phyloP scores from a whole-genome alignment of 1,140 invertebrate genomes.

The Trachymyrmex cornetzi region DNA sequence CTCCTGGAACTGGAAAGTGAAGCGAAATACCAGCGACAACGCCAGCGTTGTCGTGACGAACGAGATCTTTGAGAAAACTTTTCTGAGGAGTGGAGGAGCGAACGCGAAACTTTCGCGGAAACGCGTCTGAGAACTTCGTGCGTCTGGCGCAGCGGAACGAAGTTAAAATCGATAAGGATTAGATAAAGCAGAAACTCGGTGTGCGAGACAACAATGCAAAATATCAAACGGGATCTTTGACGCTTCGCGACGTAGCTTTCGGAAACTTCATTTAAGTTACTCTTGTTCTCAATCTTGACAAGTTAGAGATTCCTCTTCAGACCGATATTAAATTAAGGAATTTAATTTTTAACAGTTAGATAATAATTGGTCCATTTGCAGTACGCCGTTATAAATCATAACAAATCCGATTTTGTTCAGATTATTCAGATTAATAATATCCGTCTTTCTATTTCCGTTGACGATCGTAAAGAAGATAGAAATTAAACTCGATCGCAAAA shows the following conservation, averaged over 20 bases:
- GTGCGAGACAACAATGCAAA: constrained; percentile 37
- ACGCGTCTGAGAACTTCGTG: constrained; percentile 47
- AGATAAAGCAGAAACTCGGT: constrained; percentile 29
- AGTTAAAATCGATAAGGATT: constrained; percentile 60
- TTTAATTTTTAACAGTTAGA: background rate
- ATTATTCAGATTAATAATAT: constrained; percentile 12
- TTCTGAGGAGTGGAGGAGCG: background rate
- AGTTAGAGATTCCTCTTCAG: background rate
- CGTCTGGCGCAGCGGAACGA: background rate
- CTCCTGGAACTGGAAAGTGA: constrained; percentile 23
- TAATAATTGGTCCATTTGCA: constrained; percentile 12
- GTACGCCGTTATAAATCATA: background rate
- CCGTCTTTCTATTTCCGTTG: background rate
- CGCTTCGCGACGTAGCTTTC: background rate
- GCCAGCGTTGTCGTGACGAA: background rate
- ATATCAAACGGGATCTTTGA: constrained; percentile 11
- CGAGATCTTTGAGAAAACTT: constrained; percentile 29
- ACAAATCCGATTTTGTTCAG: background rate
- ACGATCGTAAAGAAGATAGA: background rate
- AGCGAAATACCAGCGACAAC: constrained; percentile 36
- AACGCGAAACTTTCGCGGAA: constrained; percentile 40
- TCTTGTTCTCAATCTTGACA: constrained; percentile 4
- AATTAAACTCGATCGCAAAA: background rate
- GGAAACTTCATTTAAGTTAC: constrained; percentile 15
- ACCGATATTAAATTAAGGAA: constrained; percentile 43